Base-by-base conservation (phyloP, 2,113 vertebrate species). In the Python bivittatus region DNA sequence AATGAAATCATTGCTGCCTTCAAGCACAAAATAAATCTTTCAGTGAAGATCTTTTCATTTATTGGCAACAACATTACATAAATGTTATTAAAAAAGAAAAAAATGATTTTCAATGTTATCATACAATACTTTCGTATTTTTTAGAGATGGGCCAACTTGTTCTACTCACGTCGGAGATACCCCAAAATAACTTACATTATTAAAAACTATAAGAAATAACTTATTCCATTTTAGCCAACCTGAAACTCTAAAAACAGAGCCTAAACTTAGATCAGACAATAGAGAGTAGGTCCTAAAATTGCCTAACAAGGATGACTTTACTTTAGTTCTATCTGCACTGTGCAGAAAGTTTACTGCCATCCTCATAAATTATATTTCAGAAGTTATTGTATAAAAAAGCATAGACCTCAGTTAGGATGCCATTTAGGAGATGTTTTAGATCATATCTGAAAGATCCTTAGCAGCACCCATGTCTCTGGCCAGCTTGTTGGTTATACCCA, bases 191-290 rank as follows among this genome's bases (percentile, higher is more conserved):
- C 2, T 83, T 54, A 22, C 8, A 4, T 23, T n/a, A 86, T 33
- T 33, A 56, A n/a, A 56, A 87, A 58, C 22, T 23, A 88, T 57
- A 4, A 57, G 22, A 57, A 88, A 25, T 12, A 58, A 58, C 1
- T 6, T 22, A 15, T 33, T 88, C 27, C 38, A 42, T 57, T 88
- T 88, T 38, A 88, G 56, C 33, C 4, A 88, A 42, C 57, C 33
- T 0, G 86, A 84, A 56, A 5, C 25, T 58, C 8, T 60, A 91
- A 84, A 48, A 88, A 42, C 12, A 61, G 33, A 44, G 38, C 5
- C 48, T 53, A 10, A 72, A 79, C 90, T 92, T 95, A 94, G 91
- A 94, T 94, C 72, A 38, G 42, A 79, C 7, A 10, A 79, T 38
- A 79, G 72, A 60, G 23, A 88, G 22, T 38, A 38, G 56, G 20